These are phyloP conservation scores for Nesogale talazaci DNA, from an alignment of 2,113 vertebrate genomes.

Conservation along the genomic window DNA sequence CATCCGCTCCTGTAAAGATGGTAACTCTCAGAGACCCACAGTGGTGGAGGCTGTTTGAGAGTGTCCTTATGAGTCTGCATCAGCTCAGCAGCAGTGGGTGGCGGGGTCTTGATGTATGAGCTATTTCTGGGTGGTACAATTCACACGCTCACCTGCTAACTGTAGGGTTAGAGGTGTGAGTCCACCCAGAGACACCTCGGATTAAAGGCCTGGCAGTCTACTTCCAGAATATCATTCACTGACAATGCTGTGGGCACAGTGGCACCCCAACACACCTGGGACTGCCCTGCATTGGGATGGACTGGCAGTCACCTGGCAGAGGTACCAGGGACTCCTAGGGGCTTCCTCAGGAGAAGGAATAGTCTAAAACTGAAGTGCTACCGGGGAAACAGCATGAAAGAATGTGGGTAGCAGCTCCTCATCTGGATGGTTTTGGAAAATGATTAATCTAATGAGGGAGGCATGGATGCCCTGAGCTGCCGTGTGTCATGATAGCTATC, in stretches of 20 bases:
- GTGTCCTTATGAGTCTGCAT: too few species aligned
- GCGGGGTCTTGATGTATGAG: too few species aligned
- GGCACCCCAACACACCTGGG: not conserved
- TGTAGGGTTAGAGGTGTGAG: not conserved
- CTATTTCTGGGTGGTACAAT: not conserved
- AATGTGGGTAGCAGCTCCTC: too few species aligned
- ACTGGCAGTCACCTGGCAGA: too few species aligned
- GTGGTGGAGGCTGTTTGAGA: too few species aligned
- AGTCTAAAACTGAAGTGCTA: not conserved
- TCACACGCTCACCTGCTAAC: not conserved
- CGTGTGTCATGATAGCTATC: not conserved
- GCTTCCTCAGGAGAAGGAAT: not conserved
- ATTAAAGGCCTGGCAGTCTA: not conserved
- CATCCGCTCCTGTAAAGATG: too few species aligned
- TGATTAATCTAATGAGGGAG: conserved; percentile 20
- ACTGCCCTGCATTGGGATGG: not conserved
- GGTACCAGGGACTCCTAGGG: too few species aligned
- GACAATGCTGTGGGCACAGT: not conserved
- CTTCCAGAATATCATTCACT: not conserved
- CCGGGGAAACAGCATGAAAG: not conserved
- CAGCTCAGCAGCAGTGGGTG: too few species aligned
- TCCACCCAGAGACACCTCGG: not conserved
- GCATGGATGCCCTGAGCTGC: not conserved
- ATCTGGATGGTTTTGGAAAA: not conserved
- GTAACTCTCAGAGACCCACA: too few species aligned